Evolutionary conservation across 2,113 vertebrate species (phyloP), one percentile per base, ranked within the genome.

Genomic region (Athene noctua): DNA sequence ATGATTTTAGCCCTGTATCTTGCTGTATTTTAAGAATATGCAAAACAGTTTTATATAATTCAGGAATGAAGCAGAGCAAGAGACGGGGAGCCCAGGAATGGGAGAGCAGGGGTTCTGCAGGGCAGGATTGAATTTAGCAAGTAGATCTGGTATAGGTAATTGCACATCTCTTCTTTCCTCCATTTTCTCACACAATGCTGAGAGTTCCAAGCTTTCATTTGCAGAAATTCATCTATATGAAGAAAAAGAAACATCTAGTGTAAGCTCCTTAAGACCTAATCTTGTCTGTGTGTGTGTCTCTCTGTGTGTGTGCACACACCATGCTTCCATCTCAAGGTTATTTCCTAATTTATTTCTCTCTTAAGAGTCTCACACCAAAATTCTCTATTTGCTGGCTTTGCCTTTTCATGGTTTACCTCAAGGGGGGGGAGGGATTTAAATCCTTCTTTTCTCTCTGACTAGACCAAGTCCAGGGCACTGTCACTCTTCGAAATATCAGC

Each of bases 401-500:
- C 71, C 94, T 95, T 93, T 96, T 93, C 68, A 91, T 11, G 12
- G 51, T 94, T 97, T 86, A 82, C 52, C 63, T 90, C 51, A 63
- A 78, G 80, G 3, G 2, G 57, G 70, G 66, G 71, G 65, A 89
- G 93, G 94, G 93, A 96, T 96, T 97, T 92, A 96, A 96, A 95
- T 72, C 77, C 96, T 96, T 95, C 70, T 85, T 97, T 93, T 98
- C 86, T 87, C 93, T 92, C 84, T 97, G 81, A 97, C 92, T 98
- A 99, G 99, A 99, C 98, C 99, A 99, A 98, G 99, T 99, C 97
- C 99, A 99, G 97, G 99, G 99, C 57, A 99, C 99, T 38, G 98
- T 99, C 81, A 98, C 98, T 63, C 98, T 99, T 87, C 98, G 99
- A 97, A 99, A 99, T 98, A 99, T 99, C 97, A 99, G 99, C 92